phyloP scores from a whole-genome alignment of 2,113 vertebrate genomes.

The Noturus placidus region DNA sequence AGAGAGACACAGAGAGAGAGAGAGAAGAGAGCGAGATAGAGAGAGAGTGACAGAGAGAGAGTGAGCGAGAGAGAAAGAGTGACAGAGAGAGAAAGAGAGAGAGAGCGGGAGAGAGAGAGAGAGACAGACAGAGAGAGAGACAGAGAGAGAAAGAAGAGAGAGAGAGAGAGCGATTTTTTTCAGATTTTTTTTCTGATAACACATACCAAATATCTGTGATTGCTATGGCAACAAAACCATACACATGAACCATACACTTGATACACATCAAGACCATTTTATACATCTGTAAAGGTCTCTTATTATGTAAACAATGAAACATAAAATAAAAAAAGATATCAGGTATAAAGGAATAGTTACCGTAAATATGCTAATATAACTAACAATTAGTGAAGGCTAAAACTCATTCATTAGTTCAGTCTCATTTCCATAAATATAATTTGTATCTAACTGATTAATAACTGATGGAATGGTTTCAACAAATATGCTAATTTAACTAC shows the following conservation, averaged over 20 bases:
- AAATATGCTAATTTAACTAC: neutral
- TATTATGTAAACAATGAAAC: neutral
- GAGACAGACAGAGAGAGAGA: no score
- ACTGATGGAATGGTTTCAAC: neutral
- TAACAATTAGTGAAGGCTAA: neutral
- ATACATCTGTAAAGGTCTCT: neutral
- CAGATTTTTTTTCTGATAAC: neutral
- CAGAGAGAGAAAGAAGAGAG: no score
- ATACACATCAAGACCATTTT: neutral
- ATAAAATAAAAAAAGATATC: neutral
- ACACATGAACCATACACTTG: no score
- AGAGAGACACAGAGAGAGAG: slow-evolving; percentile 13
- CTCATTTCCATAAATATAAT: neutral
- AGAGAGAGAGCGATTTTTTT: slow-evolving; percentile 17
- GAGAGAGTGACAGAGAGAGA: slow-evolving; percentile 13
- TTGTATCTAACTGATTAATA: neutral
- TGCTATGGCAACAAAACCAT: neutral
- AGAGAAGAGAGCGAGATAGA: no score
- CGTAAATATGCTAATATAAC: neutral
- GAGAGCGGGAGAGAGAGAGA: no score
- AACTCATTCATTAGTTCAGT: neutral
- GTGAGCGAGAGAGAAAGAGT: no score
- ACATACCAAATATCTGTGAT: neutral
- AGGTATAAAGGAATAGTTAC: neutral
- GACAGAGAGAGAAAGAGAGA: slow-evolving; percentile 16